These are phyloP conservation scores for Paraescarpia echinospica DNA, from an alignment of 1,140 invertebrate genomes.

Conservation along the genomic window DNA sequence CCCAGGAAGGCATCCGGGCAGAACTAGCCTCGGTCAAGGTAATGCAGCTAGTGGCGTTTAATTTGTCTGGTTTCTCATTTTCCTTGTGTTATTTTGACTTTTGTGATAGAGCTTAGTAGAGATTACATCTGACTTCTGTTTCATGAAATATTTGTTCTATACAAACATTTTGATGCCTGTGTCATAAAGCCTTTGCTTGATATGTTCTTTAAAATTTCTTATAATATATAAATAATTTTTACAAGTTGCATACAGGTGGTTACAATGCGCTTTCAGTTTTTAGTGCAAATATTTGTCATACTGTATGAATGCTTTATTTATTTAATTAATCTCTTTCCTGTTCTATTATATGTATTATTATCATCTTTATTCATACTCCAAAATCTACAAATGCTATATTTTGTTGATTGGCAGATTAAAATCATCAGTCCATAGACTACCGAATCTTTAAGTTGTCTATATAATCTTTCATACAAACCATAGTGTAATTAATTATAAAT, in stretches of 20 bases:
- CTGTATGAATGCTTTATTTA: background rate
- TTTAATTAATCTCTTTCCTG: no score
- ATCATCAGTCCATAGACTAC: background rate
- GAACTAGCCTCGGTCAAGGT: conserved; percentile 53
- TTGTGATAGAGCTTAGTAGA: background rate
- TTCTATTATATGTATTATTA: no score
- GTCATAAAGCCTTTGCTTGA: no score
- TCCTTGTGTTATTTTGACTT: background rate
- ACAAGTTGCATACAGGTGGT: no score
- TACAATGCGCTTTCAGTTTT: no score
- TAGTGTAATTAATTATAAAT: background rate
- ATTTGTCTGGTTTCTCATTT: conserved; percentile 28
- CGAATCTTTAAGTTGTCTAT: background rate
- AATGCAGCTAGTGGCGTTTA: conserved; percentile 30
- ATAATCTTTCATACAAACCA: background rate
- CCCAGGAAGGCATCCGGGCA: conserved; percentile 48
- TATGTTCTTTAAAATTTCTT: no score
- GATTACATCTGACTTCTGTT: background rate
- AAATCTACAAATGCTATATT: background rate
- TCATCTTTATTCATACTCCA: no score
- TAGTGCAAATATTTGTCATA: background rate
- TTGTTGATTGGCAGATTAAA: background rate
- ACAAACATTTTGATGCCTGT: no score
- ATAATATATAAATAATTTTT: no score
- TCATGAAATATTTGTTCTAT: no score